Conservation (phyloP, 2,113 vertebrate species). For the Psilopsiagon aymara region DNA sequence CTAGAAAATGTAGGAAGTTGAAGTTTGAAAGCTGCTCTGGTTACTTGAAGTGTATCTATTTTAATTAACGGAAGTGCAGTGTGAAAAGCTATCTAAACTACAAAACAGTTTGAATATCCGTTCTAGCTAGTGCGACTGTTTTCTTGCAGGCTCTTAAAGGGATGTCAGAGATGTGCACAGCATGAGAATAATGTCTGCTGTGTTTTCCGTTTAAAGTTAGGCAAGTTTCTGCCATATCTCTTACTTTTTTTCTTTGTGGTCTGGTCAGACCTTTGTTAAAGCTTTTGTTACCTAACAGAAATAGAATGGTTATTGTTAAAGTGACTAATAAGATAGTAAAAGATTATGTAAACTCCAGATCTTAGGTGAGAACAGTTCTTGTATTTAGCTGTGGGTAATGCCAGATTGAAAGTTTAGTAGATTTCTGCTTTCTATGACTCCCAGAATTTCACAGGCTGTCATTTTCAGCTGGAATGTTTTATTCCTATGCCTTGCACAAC, state of each 20-base stretch:
- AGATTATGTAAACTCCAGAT: not conserved
- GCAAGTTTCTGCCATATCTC: not conserved
- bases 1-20: not conserved
- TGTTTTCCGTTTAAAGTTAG: not conserved
- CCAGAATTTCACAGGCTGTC: constrained; percentile 35
- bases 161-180: not conserved
- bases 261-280: not conserved
- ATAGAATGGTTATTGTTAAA: not conserved
- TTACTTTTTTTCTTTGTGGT: not conserved
- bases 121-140: not conserved
- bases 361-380: not conserved
- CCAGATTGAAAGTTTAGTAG: not conserved
- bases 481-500: constrained; percentile 17
- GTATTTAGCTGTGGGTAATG: not conserved
- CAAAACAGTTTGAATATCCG: not conserved
- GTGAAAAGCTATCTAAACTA: not conserved
- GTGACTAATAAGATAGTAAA: not conserved
- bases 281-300: not conserved
- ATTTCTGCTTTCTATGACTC: constrained; percentile 20
- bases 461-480: constrained; percentile 34
- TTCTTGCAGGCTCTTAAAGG: not conserved
- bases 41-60: not conserved
- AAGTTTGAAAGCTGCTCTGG: not conserved
- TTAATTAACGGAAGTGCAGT: not conserved
- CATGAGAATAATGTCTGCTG: accelerated